Evolutionary conservation across 1,140 invertebrate genomes (phyloP), one percentile per base, ranked within the genome.

Genomic region (Drosophila nasuta): DNA sequence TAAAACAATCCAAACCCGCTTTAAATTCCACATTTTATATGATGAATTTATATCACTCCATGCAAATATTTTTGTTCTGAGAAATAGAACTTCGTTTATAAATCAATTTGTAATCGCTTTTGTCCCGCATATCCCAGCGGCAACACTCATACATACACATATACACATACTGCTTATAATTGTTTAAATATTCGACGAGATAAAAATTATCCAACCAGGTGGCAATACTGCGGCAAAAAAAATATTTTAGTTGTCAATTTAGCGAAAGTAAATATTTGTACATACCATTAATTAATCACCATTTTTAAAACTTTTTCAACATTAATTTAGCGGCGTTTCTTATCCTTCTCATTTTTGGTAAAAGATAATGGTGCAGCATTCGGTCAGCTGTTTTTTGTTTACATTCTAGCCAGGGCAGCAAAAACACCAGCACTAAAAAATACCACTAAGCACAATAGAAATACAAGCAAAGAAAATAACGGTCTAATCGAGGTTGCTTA

Each of bases 151-250:
- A 43, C 41, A 28, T 28, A 25, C 11, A 67, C 17, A 35, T 62
- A 46, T 15, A 15, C 43, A 46, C 17, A 7, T 13, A 25, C 49
- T 5, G 30, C 10, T 17, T 30, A 3, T 5, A n/a, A 28, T 52
- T 52, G 20, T 52, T 52, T n/a, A 28, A 28, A 41, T 10, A 49
- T 33, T 43, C 8, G 5, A 3, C 2, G 49, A 28, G 38, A 70
- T 54, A 70, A 35, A 70, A 62, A 25, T 4, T 4, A 8, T 43
- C 25, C 4, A 20, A 33, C 35, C 33, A 25, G 13, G 6, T 25
- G 35, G 46, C 38, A 52, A 43, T 25, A 41, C 13, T 52, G 48
- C 4, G 1, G 5, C n/a, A 38, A 8, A 38, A 7, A 4, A 10
- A 15, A 56, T 35, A 48, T 15, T 11, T 30, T n/a, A 43, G 11